A percentile compares a stretch with the other conserved stretches of the same genome.
Evolutionary conservation across 1,140 invertebrate genomes (phyloP).

Genomic region (Paraescarpia echinospica): DNA sequence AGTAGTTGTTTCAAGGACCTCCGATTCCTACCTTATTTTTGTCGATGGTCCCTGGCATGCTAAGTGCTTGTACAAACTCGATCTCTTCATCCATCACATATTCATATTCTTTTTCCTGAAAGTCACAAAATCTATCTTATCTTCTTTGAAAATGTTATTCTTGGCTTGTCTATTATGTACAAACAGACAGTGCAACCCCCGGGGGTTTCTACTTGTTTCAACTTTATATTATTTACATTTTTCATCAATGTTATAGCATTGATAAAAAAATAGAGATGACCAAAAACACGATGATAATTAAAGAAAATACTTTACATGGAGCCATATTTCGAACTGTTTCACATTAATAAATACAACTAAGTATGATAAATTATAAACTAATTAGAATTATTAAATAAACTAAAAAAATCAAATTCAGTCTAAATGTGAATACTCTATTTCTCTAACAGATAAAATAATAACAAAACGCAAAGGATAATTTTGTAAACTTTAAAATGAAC

Average conservation of each 20-base stretch:
- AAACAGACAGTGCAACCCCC: not conserved
- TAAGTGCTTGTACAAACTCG: constrained; percentile 93
- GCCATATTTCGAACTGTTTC: not conserved
- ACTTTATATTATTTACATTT: not conserved
- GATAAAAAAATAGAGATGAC: not conserved
- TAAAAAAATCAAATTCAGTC: not conserved
- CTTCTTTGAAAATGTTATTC: not conserved
- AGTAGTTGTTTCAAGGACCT: not conserved
- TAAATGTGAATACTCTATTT: not conserved
- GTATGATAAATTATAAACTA: not conserved
- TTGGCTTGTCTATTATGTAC: not conserved
- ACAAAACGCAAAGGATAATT: not conserved
- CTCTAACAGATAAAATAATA: not conserved
- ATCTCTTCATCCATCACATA: constrained; percentile 91
- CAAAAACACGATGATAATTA: not conserved
- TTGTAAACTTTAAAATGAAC: constrained; percentile 8
- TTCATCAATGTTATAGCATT: not conserved
- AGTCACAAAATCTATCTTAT: not conserved
- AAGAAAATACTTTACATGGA: not conserved
- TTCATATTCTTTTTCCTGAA: constrained; percentile 80
- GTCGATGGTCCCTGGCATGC: constrained; percentile 49
- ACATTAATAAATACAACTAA: not conserved
- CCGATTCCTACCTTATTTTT: not conserved
- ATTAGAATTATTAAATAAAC: constrained; percentile 8
- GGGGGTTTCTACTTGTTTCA: not conserved